Evolutionary conservation across 2,797 vertebrate genomes (phyloP), one percentile per base, ranked within the genome.

Genomic region (Cyprinella venusta): DNA sequence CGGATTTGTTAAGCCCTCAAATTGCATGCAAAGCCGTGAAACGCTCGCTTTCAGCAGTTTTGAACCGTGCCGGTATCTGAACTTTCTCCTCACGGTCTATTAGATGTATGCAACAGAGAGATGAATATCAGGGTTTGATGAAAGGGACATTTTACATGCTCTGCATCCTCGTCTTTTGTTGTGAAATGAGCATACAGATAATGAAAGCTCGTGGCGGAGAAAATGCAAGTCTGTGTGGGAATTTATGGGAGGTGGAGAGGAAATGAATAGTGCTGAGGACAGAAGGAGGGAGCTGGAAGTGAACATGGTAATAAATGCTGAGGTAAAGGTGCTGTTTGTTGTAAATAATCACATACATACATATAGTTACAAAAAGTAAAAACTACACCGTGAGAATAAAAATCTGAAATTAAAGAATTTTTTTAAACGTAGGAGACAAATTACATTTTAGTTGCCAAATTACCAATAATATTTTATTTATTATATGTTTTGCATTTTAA

Each of bases 1-100:
- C 82, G 59, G 91, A 93, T 93, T 94, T 89, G 91, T 92, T 91
- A 91, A 91, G 91, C 91, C 85, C 89, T 54, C 83, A 90, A 86
- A 89, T 91, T 86, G 87, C 84, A 88, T 90, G 90, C 89, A 89
- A 88, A 93, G 86, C 90, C 88, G 84, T 87, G 88, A 89, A 92
- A 88, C 86, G 87, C 86, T 76, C 85, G 84, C 86, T 88, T 88
- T 89, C 88, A 88, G 84, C 86, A 78, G 86, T 86, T 89, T 85
- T 83, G 63, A 77, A 67, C 86, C 86, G 83, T 71, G 88, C 88
- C 90, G 89, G 88, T 89, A 91, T 89, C 88, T 91, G 40, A 90
- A 94, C 90, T 88, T 84, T 50, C 83, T 79, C 75, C 87, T 92
- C 91, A 93, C 86, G 82, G 89, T 76, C 87, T 89, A 92, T 93